A percentile compares a stretch with the other conserved stretches of the same genome.
phyloP scores from a whole-genome alignment of 2,888 invertebrate genomes.

The Pristionchus mayeri region DNA sequence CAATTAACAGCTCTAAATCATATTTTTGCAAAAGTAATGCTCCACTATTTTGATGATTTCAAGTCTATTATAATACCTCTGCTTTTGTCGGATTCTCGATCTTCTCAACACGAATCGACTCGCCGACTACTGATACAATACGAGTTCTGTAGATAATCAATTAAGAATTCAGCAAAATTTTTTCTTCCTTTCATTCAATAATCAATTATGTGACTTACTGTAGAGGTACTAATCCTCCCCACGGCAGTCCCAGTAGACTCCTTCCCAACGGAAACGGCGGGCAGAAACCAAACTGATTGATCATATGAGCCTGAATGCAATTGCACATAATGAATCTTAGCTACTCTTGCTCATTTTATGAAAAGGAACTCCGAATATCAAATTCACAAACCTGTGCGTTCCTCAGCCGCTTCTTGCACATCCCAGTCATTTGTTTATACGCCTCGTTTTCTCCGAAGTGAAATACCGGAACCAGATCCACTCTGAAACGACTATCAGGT shows the following conservation, averaged over 20 bases:
- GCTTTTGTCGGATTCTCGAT: background rate
- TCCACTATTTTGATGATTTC: too few relatives aligned
- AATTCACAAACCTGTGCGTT: background rate
- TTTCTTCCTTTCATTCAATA: too few relatives aligned
- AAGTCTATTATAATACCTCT: too few relatives aligned
- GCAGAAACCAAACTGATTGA: background rate
- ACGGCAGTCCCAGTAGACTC: conserved; percentile 8
- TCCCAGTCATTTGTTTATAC: background rate
- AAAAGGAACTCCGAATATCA: too few relatives aligned
- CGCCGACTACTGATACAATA: background rate
- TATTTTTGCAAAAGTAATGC: too few relatives aligned
- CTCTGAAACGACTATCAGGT: too few relatives aligned
- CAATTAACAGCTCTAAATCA: too few relatives aligned
- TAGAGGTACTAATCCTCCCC: background rate
- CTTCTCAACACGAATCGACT: background rate
- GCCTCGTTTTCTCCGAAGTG: background rate
- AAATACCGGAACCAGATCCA: background rate
- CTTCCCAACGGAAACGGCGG: background rate
- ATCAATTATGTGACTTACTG: background rate
- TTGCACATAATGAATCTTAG: too few relatives aligned
- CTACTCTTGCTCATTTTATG: too few relatives aligned
- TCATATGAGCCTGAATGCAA: background rate
- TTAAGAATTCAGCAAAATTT: background rate
- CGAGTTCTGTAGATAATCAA: background rate
- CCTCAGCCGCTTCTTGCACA: background rate